Evolutionary conservation across 2,797 vertebrate species (phyloP), one percentile per base, ranked within the genome.

Genomic region (Arremon brunneinucha): DNA sequence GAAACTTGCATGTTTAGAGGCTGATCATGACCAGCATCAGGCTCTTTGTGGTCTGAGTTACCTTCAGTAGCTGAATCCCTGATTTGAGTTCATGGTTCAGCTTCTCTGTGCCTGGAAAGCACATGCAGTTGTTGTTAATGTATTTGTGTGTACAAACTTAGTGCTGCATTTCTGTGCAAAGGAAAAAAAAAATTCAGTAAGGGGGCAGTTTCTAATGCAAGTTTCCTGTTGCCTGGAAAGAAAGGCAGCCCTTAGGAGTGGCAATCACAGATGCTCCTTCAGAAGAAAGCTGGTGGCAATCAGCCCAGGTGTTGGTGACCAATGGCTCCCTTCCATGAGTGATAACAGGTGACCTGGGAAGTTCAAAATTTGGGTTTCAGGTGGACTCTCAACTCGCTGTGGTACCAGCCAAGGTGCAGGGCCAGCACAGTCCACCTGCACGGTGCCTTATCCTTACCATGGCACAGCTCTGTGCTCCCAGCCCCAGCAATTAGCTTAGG

Each of bases 241-340:
- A 44, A 24, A 17, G 12, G 9, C 15, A 55, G 3, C 6, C 15
- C 21, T 69, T 30, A 35, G 41, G 56, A 37, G 4, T 8, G 24
- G 27, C 34, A 5, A 4, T 64, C 4, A 2, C 16, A 46, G 35
- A 4, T 62, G 27, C 4, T 39, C 3, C 24, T 49, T 43, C 16
- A 28, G 9, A 28, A 59, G 34, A 49, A 72, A 20, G 19, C 47
- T 55, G 55, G 9, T 14, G 23, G 53, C 19, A 71, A 20, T 39
- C 24, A 56, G 26, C 21, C 20, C 32, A 22, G 34, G 11, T 49
- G 7, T 24, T 72, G 23, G 23, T 26, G 37, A 41, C 23, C 46
- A 22, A 0, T 2, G 2, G 7, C 32, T 93, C 52, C 5, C 17
- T 57, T 68, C 35, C 2, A 0, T 2, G 0, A n/a, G 28, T 19